Conservation (phyloP, 2,888 invertebrate species). For the Hylaea fasciaria region DNA sequence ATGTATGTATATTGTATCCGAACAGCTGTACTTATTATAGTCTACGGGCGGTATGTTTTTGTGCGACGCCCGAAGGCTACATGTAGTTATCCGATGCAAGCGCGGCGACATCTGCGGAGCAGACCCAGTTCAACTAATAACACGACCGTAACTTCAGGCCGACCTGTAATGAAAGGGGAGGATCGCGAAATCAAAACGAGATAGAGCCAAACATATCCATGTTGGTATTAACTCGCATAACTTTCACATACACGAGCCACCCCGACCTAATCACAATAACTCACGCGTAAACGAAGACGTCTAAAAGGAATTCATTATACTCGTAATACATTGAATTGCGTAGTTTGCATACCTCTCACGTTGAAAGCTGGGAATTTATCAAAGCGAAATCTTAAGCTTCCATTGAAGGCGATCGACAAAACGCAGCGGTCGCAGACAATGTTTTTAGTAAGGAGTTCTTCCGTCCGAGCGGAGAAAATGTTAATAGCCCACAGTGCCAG, state of each 20-base stretch:
- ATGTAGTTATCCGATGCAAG: slow-evolving; percentile 58
- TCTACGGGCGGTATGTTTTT: slow-evolving; percentile 54
- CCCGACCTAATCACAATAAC: slow-evolving; percentile 27
- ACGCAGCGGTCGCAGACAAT: slow-evolving; percentile 53
- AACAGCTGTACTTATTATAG: slow-evolving; percentile 58
- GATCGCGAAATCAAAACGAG: slow-evolving; percentile 37
- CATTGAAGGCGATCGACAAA: slow-evolving; percentile 50
- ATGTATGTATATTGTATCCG: too few relatives aligned
- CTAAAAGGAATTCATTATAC: slow-evolving; percentile 32
- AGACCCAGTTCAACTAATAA: slow-evolving; percentile 68
- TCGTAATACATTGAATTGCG: slow-evolving; percentile 36
- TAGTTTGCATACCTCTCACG: slow-evolving; percentile 40
- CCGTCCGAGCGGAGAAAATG: slow-evolving; percentile 60
- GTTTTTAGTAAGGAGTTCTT: slow-evolving; percentile 61
- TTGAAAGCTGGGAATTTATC: slow-evolving; percentile 34
- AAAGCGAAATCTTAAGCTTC: slow-evolving; percentile 40
- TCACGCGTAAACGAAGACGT: slow-evolving; percentile 30
- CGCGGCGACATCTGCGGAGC: slow-evolving; percentile 69
- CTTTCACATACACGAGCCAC: slow-evolving; percentile 27
- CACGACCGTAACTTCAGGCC: slow-evolving; percentile 59
- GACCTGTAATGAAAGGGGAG: slow-evolving; percentile 62
- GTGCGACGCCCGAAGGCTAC: slow-evolving; percentile 60
- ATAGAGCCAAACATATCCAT: slow-evolving; percentile 38
- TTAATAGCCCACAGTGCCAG: slow-evolving; percentile 73
- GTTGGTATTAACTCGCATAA: slow-evolving; percentile 42